A percentile compares a stretch with the other conserved stretches of the same genome.
These are phyloP conservation scores for Teleopsis dalmanni DNA, from an alignment of 1,140 invertebrate species.

Conservation along the genomic window DNA sequence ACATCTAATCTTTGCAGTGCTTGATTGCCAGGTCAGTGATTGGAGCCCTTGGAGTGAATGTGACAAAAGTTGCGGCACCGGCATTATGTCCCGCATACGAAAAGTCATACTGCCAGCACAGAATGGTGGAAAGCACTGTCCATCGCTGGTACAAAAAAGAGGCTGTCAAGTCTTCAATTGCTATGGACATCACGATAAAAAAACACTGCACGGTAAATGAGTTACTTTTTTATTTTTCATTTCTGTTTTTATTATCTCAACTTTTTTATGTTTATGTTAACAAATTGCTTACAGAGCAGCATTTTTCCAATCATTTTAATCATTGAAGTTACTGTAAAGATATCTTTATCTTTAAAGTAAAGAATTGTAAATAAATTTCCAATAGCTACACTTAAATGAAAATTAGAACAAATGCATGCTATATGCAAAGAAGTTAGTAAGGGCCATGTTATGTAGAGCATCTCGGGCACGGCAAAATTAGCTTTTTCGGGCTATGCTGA, in stretches of 20 bases:
- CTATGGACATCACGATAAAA: slow-evolving; percentile 56
- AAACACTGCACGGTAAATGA: slow-evolving; percentile 58
- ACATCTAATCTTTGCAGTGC: slow-evolving; percentile 50
- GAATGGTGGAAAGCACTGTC: slow-evolving; percentile 70
- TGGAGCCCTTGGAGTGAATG: slow-evolving; percentile 72
- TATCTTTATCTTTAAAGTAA: too few relatives aligned
- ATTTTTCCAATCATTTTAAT: not conserved
- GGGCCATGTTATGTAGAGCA: too few relatives aligned
- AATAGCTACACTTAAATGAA: too few relatives aligned
- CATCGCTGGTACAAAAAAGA: slow-evolving; percentile 61
- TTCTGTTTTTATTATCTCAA: too few relatives aligned
- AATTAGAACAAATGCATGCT: too few relatives aligned
- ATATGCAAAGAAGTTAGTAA: too few relatives aligned
- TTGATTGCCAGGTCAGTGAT: slow-evolving; percentile 67
- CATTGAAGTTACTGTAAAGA: not conserved
- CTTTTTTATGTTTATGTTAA: too few relatives aligned
- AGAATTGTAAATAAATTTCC: too few relatives aligned
- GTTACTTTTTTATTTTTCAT: too few relatives aligned
- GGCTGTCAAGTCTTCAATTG: slow-evolving; percentile 66
- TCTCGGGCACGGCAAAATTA: too few relatives aligned
- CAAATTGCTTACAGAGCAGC: too few relatives aligned
- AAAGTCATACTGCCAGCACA: slow-evolving; percentile 54
- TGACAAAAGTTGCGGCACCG: slow-evolving; percentile 65
- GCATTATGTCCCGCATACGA: slow-evolving; percentile 62
- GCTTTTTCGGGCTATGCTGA: too few relatives aligned